Evolutionary conservation across 2,113 vertebrate genomes (phyloP).

Genomic region (Crocuta crocuta): DNA sequence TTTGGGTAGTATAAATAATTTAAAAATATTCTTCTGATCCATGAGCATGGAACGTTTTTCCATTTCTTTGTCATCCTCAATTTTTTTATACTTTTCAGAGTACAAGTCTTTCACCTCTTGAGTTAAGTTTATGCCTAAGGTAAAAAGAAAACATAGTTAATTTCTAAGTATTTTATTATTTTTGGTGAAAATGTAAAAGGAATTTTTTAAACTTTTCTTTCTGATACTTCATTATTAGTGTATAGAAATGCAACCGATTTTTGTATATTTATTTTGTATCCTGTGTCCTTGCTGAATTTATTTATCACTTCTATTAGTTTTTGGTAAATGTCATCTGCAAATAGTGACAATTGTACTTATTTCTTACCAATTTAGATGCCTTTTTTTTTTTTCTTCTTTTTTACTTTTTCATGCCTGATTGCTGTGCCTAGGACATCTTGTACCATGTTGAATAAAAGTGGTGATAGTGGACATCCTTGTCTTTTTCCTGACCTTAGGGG

Average conservation of each 20-base stretch:
- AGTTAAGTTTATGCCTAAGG: neutral
- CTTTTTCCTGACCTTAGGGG: neutral
- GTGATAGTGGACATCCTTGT: neutral
- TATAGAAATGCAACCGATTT: neutral
- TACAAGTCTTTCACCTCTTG: neutral
- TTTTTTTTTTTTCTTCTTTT: neutral
- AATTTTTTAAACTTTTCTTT: neutral
- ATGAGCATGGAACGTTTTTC: neutral
- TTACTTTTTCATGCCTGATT: neutral
- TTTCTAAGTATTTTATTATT: neutral
- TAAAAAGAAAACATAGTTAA: neutral
- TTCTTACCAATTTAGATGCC: neutral
- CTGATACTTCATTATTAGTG: neutral
- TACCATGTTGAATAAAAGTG: neutral
- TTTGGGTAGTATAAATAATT: neutral
- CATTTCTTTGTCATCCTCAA: neutral
- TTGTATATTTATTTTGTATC: neutral
- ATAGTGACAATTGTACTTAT: neutral
- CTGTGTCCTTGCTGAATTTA: neutral
- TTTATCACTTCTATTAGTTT: neutral
- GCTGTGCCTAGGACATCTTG: neutral
- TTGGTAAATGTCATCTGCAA: neutral
- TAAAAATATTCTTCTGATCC: neutral
- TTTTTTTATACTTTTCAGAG: neutral
- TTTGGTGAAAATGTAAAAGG: neutral